Percentiles rank a stretch among this genome's conserved stretches.
Evolutionary conservation across 1,140 invertebrate species (phyloP).

Genomic region (Drosophila nebulosa): DNA sequence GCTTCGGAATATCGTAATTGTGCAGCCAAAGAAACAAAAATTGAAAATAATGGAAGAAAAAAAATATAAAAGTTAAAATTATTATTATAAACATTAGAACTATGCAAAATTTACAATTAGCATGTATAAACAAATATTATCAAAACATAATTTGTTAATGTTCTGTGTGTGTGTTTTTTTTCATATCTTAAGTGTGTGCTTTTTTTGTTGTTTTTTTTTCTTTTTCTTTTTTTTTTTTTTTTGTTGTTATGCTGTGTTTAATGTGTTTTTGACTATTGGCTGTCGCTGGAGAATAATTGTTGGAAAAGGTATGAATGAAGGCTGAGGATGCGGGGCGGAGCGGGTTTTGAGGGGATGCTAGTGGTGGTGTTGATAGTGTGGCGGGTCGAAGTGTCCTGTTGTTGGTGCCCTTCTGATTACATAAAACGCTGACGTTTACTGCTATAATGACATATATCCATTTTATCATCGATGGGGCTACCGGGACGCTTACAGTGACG

Average conservation of each 20-base stretch:
- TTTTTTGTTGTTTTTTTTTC: slow-evolving; percentile 30
- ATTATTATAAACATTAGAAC: not conserved
- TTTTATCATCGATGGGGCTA: slow-evolving; percentile 82
- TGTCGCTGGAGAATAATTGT: not conserved
- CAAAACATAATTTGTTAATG: not conserved
- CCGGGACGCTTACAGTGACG: slow-evolving; percentile 88
- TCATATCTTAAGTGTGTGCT: not conserved
- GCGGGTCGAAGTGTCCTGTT: not conserved
- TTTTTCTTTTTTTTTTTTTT: too few species aligned
- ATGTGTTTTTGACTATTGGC: slow-evolving; percentile 9
- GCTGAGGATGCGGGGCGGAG: not conserved
- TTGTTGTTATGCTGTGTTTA: slow-evolving; percentile 40
- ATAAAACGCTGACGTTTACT: slow-evolving; percentile 82
- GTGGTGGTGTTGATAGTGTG: not conserved
- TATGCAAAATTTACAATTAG: not conserved
- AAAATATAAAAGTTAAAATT: not conserved
- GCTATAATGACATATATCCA: slow-evolving; percentile 82
- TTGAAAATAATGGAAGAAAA: not conserved
- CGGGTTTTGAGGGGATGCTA: not conserved
- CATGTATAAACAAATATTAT: not conserved
- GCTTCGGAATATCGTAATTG: not conserved
- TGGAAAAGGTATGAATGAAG: not conserved
- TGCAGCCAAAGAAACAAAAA: not conserved
- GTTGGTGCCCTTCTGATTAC: slow-evolving; percentile 67
- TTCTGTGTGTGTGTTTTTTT: not conserved